A percentile compares a stretch with the other conserved stretches of the same genome.
Conservation (phyloP, 2,888 invertebrate genomes). For the Melipona bicolor region DNA sequence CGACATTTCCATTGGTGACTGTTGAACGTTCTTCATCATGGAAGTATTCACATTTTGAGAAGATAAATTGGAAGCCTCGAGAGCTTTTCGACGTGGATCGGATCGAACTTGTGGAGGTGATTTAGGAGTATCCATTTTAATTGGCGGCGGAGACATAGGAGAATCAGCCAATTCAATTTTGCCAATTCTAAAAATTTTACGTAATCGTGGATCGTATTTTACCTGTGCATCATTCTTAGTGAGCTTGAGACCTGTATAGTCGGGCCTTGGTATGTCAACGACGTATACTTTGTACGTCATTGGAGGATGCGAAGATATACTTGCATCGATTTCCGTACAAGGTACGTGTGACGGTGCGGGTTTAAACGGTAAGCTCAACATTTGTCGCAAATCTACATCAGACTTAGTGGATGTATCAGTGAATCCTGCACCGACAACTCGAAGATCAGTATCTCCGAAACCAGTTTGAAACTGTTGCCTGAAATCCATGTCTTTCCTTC, state of each 20-base stretch:
- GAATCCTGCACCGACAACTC: constrained; percentile 83
- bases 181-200: constrained; percentile 90
- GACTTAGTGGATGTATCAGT: constrained; percentile 79
- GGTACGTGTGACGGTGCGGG: constrained; percentile 92
- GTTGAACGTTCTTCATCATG: constrained; percentile 68
- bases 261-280: constrained; percentile 90
- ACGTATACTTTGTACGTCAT: constrained; percentile 88
- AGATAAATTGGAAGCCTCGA: constrained; percentile 74
- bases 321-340: constrained; percentile 94
- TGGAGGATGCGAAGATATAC: constrained; percentile 91
- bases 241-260: constrained; percentile 90
- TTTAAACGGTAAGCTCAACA: constrained; percentile 90
- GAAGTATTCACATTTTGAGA: constrained; percentile 70
- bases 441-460: constrained; percentile 89
- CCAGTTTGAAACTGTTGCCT: constrained; percentile 84
- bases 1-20: constrained; percentile 66
- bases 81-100: constrained; percentile 81
- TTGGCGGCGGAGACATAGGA: constrained; percentile 86
- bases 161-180: constrained; percentile 86
- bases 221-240: constrained; percentile 89
- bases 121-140: constrained; percentile 83
- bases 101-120: constrained; percentile 80
- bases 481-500: constrained; percentile 85
- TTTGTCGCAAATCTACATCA: constrained; percentile 90
- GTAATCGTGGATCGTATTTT: constrained; percentile 90